Percentiles rank a stretch among this genome's conserved stretches.
Conservation (phyloP, 2,113 vertebrate species). For the Eudyptes chrysolophus region DNA sequence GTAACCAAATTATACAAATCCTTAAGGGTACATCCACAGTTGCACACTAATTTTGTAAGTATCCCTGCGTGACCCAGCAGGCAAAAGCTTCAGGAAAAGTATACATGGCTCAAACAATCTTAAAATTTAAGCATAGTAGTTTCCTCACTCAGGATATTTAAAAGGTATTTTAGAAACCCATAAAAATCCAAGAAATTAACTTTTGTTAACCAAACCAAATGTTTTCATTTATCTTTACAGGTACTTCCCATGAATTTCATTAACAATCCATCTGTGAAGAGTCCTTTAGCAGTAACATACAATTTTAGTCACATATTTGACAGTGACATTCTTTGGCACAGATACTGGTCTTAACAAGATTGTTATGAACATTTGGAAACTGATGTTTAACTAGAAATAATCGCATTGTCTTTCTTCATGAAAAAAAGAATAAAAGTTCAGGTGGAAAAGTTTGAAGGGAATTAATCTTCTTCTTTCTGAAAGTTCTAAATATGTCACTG, state of each 20-base stretch:
- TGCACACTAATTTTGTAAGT: not conserved
- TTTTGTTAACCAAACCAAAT: not conserved
- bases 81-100: not conserved
- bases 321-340: not conserved
- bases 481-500: not conserved
- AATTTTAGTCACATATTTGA: not conserved
- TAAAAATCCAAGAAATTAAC: not conserved
- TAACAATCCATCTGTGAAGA: not conserved
- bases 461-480: not conserved
- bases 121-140: not conserved
- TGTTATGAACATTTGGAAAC: not conserved
- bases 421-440: not conserved
- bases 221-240: not conserved
- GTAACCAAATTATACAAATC: not conserved
- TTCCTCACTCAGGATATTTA: not conserved
- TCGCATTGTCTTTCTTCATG: not conserved
- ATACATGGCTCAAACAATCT: not conserved
- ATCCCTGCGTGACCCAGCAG: not conserved
- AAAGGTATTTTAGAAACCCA: not conserved
- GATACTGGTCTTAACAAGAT: not conserved
- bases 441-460: not conserved
- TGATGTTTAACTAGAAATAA: not conserved
- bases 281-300: not conserved
- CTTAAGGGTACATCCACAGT: not conserved
- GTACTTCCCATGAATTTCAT: not conserved